Base-by-base conservation (phyloP, 2,113 vertebrate genomes). In the Vidua macroura region DNA sequence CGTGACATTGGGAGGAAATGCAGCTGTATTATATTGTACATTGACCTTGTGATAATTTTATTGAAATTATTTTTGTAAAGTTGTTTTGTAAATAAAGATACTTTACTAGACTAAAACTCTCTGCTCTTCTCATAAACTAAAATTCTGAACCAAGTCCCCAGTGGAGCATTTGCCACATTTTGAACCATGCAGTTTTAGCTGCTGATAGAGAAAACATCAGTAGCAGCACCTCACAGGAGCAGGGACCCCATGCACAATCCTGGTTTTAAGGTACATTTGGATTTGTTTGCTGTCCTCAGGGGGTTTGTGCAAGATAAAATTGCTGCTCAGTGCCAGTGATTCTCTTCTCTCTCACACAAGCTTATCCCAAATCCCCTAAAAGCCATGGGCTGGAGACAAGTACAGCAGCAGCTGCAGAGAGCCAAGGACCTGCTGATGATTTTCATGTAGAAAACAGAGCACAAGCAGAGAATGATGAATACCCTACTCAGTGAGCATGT, bases 51-150 rank as follows among this genome's bases (percentile, higher is more conserved):
- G 93, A 97, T 97, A 98, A 98, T 97, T 97, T 97, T 98, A 97
- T 98, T 96, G 97, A 98, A 95, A 97, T 95, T 98, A 98, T 98
- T 98, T 98, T 98, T 98, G 95, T 98, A 98, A 97, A 97, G 94
- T 59, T 96, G 92, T 96, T 94, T 88, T 97, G 96, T 98, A 98
- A 98, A 98, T 98, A 98, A 98, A 96, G 97, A 95, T 96, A 52
- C 91, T 98, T 97, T 95, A 97, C 97, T 96, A 96, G 83, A 95
- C 19, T 69, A 35, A 78, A 63, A 37, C 52, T 73, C 85, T 20
- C 53, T 28, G 5, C 1, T 4, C 59, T 55, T 68, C 25, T 82
- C 41, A 35, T 67, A 55, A 69, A 48, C 66, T 21, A 51, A 11
- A 95, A 43, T 64, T 77, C n/a, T 74, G 44, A 64, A 69, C 15